Conservation (phyloP, 2,888 invertebrate genomes). For the Euproctis similis region DNA sequence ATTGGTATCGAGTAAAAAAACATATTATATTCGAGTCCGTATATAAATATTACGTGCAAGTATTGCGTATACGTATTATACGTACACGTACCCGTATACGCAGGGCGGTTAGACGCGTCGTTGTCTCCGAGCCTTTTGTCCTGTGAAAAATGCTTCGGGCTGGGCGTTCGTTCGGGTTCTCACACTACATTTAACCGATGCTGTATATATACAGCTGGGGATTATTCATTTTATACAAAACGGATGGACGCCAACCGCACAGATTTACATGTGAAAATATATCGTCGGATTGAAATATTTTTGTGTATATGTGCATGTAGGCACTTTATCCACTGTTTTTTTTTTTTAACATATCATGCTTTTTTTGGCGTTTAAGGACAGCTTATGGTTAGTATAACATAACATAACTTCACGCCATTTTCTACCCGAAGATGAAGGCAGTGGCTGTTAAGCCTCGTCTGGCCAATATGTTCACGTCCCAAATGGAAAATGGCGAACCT, state of each 20-base stretch:
- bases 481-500: too few species aligned
- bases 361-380: too few species aligned
- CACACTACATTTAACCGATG: constrained; percentile 64
- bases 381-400: too few species aligned
- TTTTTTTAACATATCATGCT: too few species aligned
- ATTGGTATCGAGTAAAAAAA: too few species aligned
- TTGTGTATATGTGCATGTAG: too few species aligned
- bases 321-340: too few species aligned
- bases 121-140: constrained; percentile 57
- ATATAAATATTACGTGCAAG: neutral
- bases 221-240: constrained; percentile 66
- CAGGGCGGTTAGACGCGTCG: constrained; percentile 40
- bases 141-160: constrained; percentile 58
- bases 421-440: too few species aligned
- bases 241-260: constrained; percentile 54
- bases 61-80: constrained; percentile 15
- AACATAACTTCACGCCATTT: too few species aligned
- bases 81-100: constrained; percentile 25
- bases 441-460: too few species aligned
- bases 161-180: constrained; percentile 60
- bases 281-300: constrained; percentile 29
- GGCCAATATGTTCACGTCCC: too few species aligned
- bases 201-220: constrained; percentile 42
- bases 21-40: too few species aligned
- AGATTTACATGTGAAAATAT: constrained; percentile 52